Base-by-base conservation (phyloP, 2,113 vertebrate genomes). In the Todiramphus saurophagus region DNA sequence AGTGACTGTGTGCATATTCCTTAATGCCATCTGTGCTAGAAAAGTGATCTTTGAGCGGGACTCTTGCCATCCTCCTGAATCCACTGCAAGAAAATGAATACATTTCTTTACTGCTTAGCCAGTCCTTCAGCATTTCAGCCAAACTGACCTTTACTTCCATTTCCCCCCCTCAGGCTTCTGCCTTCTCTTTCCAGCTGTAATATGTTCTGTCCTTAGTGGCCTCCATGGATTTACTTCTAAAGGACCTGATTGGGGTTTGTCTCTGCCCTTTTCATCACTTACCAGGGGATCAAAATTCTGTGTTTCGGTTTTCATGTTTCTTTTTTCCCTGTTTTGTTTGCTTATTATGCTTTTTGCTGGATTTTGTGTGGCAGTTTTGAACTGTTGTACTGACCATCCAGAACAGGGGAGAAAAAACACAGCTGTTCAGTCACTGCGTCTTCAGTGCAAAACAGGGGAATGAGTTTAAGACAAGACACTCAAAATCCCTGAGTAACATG, bases 61-160 rank as follows among this genome's bases (percentile, higher is more conserved):
- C 41, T 94, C 5, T 17, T 76, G 51, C 60, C 62, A 84, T 91
- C 73, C 68, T 94, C 41, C 35, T 75, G 48, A 83, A 58, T 48
- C 18, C 13, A 5, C 56, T 60, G 83, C 76, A 89, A 74, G 60
- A 90, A 86, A 89, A 89, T 13, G 25, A 91, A 81, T 81, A 15
- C 10, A n/a, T 72, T 93, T 89, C 31, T 83, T 23, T 74, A 70
- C 73, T 93, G 81, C 74, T 78, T 91, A 95, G 69, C 64, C 48
- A 87, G 83, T 60, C 60, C 41, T 46, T 75, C 51, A n/a, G 73
- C 33, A 51, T 78, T 95, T 87, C 69, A 94, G 69, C 62, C 62
- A 64, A 75, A 51, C 62, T 95, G 94, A 89, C 89, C 83, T 96
- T 87, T 92, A 58, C 53, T 93, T 94, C 69, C 15, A 6, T 86